Base-by-base conservation (phyloP, 2,888 invertebrate genomes). In the Epistrophe eligans region DNA sequence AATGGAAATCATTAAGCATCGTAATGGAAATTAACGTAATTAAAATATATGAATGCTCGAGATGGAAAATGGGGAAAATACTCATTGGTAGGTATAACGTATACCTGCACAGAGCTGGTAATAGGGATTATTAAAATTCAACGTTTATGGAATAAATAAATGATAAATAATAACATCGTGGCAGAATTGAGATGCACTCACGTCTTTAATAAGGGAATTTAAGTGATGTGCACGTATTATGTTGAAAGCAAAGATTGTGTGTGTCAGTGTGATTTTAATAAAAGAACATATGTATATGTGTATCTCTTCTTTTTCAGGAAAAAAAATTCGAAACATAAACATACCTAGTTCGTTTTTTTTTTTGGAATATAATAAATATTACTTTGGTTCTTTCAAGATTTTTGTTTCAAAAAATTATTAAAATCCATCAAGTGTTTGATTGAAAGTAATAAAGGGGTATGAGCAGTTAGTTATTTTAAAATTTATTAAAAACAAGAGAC, bases 21-120 rank as follows among this genome's bases (percentile, higher is more conserved):
- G 58, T 80, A 67, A 67, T 62, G 76, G 43, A 81, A 77, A 66
- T 72, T 58, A 58, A 60, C 77, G 66, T 82, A 77, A 82, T 77
- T 58, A 66, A 77, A 50, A 58, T 60, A 77, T 19, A 32, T 28
- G 28, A 55, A 11, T 55, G 17, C 11, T 35, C 13, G 19, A 50
- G 13, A 50, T 32, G 32, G 50, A 19, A 35, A n/a, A 50, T 43
- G 24, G 19, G 7, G 15, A 13, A 38, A 48, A 28, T 40, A 11
- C 11, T 60, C 38, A 19, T 38, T 11, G 11, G 24, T 24, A 2
- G 24, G 7, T 17, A 24, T 11, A 24, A 7, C 10, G 11, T 17
- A 10, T 6, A 13, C n/a, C 60, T 45, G 24, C 7, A 35, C 32
- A 32, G 35, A 35, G n/a, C n/a, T 60, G 48, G 48, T 66, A 60